phyloP scores from a whole-genome alignment of 2,888 invertebrate genomes.

The Rhamphomyia laevipes region DNA sequence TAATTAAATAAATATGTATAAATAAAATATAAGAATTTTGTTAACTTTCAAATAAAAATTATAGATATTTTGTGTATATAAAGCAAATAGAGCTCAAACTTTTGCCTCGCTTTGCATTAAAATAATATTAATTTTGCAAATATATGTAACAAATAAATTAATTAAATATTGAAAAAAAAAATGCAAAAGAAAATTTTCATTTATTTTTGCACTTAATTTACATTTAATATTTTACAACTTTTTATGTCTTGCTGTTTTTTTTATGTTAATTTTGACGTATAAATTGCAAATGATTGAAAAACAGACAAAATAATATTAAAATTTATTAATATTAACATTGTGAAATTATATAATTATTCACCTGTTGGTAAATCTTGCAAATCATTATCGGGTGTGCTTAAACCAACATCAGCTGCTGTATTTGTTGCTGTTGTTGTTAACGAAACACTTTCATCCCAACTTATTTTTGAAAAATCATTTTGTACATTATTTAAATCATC shows the following conservation, averaged over 20 bases:
- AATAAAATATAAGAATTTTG: not conserved
- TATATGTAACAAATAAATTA: not conserved
- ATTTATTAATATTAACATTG: not conserved
- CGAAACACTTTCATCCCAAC: constrained; percentile 37
- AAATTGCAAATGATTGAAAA: too few relatives aligned
- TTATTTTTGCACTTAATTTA: not conserved
- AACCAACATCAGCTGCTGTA: constrained; percentile 33
- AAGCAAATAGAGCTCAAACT: constrained; percentile 19
- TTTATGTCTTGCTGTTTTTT: not conserved
- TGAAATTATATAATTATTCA: constrained; percentile 16
- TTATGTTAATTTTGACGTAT: too few relatives aligned
- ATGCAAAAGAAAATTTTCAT: not conserved
- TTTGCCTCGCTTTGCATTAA: constrained; percentile 4
- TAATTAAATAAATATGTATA: too few relatives aligned
- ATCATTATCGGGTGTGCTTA: constrained; percentile 36
- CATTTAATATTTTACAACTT: not conserved
- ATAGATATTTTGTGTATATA: constrained; percentile 3
- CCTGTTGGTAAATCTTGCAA: constrained; percentile 36
- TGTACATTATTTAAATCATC: constrained; percentile 36
- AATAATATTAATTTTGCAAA: too few relatives aligned
- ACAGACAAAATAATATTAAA: not conserved
- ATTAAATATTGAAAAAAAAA: not conserved
- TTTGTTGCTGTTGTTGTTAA: constrained; percentile 27
- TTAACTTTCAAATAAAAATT: not conserved
- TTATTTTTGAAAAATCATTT: constrained; percentile 37